A percentile compares a stretch with the other conserved stretches of the same genome.
These are phyloP conservation scores for Cherax destructor DNA, from an alignment of 1,140 invertebrate genomes.

Conservation along the genomic window DNA sequence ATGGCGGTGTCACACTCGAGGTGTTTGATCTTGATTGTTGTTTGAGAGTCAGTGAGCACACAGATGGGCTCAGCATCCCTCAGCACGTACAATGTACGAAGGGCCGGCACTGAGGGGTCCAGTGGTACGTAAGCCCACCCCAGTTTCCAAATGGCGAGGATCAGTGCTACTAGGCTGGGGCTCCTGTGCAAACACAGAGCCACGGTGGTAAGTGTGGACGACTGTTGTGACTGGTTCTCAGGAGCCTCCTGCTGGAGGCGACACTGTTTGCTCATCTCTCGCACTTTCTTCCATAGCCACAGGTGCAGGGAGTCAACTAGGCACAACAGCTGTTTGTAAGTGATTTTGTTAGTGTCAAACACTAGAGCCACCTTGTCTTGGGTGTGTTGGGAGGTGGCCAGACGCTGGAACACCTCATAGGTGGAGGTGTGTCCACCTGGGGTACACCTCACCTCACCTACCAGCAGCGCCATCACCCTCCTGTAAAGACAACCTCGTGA, in stretches of 20 bases:
- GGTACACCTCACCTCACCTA: constrained; percentile 3
- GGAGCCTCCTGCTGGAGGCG: too few relatives aligned
- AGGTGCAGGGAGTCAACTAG: constrained; percentile 40
- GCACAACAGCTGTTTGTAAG: constrained; percentile 18
- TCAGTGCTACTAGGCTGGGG: constrained; percentile 81
- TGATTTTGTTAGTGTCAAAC: constrained; percentile 7
- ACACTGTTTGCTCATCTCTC: neutral
- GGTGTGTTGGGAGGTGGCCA: constrained; percentile 26
- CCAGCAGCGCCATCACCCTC: constrained; percentile 38
- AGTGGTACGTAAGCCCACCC: constrained; percentile 89
- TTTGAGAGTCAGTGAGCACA: constrained; percentile 80
- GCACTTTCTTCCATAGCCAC: constrained; percentile 10
- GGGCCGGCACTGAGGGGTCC: constrained; percentile 84
- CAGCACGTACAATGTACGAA: constrained; percentile 85
- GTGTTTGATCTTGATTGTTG: constrained; percentile 17
- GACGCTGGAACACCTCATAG: constrained; percentile 43
- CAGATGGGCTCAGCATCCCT: constrained; percentile 84
- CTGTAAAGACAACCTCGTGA: neutral
- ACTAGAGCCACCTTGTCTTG: constrained; percentile 42
- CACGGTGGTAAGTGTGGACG: neutral
- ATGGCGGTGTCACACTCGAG: constrained; percentile 35
- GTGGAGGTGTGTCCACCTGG: neutral
- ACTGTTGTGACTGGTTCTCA: neutral
- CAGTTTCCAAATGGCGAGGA: constrained; percentile 87
- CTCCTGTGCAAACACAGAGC: constrained; percentile 84